Conservation (phyloP, 2,888 invertebrate species). For the Papilio demoleus region DNA sequence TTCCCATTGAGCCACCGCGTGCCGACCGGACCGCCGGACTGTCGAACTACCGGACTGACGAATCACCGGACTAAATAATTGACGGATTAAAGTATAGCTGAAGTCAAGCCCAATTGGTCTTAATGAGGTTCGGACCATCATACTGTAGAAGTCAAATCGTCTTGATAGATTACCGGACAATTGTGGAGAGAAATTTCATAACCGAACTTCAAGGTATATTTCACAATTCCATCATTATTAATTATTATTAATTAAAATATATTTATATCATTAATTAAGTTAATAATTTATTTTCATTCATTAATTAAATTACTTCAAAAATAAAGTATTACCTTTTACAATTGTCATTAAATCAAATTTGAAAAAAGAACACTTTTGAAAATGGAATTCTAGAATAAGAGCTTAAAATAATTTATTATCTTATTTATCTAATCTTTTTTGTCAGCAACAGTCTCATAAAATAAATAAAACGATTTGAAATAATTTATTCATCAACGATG, state of each 20-base stretch:
- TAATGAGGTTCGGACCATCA: background rate
- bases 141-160: background rate
- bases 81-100: background rate
- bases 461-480: background rate
- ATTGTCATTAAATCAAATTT: too few relatives aligned
- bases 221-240: too few relatives aligned
- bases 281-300: too few relatives aligned
- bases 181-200: background rate
- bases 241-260: too few relatives aligned
- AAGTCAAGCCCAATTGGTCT: background rate
- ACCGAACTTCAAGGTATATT: too few relatives aligned
- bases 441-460: background rate
- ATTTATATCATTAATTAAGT: too few relatives aligned
- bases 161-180: background rate
- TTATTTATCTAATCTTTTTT: background rate
- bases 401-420: too few relatives aligned
- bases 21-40: slow-evolving; percentile 15
- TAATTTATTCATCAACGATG: slow-evolving; percentile 3
- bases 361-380: too few relatives aligned
- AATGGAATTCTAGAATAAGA: too few relatives aligned
- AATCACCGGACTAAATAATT: background rate
- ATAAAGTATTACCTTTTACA: too few relatives aligned
- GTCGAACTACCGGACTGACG: background rate
- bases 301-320: too few relatives aligned
- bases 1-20: slow-evolving; percentile 47